These are phyloP conservation scores for Macropis europaea DNA, from an alignment of 2,888 invertebrate genomes.

Conservation along the genomic window DNA sequence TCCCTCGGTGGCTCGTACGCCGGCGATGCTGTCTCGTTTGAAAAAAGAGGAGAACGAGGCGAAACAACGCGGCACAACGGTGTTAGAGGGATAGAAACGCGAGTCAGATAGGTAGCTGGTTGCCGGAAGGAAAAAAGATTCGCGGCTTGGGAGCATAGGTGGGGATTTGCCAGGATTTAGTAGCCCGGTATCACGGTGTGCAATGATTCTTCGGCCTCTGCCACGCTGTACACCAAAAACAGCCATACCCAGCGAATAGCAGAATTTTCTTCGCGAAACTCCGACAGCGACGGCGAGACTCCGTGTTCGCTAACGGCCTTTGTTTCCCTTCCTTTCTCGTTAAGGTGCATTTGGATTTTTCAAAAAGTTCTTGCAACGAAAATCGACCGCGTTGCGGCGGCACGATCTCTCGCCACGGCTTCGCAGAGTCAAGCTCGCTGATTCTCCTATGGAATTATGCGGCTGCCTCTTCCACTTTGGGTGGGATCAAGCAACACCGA, in stretches of 20 bases:
- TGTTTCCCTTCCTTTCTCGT: constrained; percentile 4
- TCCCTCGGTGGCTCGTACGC: constrained; percentile 21
- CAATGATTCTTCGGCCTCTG: constrained; percentile 21
- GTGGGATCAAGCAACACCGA: not conserved
- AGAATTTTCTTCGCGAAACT: constrained; percentile 1
- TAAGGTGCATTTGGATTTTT: not conserved
- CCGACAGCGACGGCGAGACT: not conserved
- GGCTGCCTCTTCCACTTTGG: constrained; percentile 1
- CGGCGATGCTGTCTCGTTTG: constrained; percentile 5
- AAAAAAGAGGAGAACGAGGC: constrained; percentile 16
- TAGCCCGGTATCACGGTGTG: constrained; percentile 51
- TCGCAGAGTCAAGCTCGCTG: not conserved
- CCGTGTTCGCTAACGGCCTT: not conserved
- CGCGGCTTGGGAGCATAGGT: constrained; percentile 8
- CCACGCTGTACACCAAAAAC: not conserved
- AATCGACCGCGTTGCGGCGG: not conserved
- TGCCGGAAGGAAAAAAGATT: constrained; percentile 45
- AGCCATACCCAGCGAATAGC: constrained; percentile 2
- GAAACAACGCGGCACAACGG: constrained; percentile 7
- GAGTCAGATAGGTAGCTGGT: constrained; percentile 38
- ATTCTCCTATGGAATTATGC: constrained; percentile 9
- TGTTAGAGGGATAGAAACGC: constrained; percentile 1
- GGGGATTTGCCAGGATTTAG: constrained; percentile 21
- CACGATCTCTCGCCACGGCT: constrained; percentile 1
- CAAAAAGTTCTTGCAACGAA: not conserved